Evolutionary conservation across 2,113 vertebrate genomes (phyloP).

Genomic region (Aegotheles bennettii): DNA sequence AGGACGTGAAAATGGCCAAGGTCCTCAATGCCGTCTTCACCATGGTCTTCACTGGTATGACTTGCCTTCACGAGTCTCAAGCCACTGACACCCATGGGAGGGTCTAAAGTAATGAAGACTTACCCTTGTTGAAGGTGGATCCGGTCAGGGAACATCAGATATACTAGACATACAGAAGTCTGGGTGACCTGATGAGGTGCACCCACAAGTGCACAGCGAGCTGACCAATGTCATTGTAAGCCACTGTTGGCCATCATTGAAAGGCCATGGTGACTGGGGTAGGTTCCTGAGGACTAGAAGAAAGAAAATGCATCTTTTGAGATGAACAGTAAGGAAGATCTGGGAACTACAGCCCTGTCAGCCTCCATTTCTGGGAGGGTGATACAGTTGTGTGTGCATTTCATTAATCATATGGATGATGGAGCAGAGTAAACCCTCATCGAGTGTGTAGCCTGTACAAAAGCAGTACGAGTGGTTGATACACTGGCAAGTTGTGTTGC

Average conservation of each 20-base stretch:
- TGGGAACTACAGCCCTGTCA: neutral
- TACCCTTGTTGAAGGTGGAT: neutral
- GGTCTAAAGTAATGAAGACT: neutral
- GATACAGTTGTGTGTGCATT: neutral
- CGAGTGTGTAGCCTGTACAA: neutral
- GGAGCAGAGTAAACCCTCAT: neutral
- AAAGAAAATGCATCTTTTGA: neutral
- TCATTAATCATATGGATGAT: neutral
- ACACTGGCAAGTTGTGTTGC: neutral
- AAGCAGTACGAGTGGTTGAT: neutral
- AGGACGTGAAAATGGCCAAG: neutral
- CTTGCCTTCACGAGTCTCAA: neutral
- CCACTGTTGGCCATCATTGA: neutral
- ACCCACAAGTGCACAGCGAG: neutral
- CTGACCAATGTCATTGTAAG: neutral
- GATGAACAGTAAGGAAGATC: neutral
- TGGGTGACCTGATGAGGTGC: accelerated
- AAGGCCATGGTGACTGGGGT: neutral
- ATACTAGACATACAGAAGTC: neutral
- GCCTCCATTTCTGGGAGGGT: neutral
- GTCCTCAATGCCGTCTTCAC: neutral
- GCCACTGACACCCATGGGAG: neutral
- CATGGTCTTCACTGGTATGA: neutral
- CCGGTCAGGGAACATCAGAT: neutral
- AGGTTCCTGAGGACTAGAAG: neutral